Percentiles rank a stretch among this genome's conserved stretches.
Conservation (phyloP, 2,113 vertebrate genomes). For the Anser brachyrhynchus region DNA sequence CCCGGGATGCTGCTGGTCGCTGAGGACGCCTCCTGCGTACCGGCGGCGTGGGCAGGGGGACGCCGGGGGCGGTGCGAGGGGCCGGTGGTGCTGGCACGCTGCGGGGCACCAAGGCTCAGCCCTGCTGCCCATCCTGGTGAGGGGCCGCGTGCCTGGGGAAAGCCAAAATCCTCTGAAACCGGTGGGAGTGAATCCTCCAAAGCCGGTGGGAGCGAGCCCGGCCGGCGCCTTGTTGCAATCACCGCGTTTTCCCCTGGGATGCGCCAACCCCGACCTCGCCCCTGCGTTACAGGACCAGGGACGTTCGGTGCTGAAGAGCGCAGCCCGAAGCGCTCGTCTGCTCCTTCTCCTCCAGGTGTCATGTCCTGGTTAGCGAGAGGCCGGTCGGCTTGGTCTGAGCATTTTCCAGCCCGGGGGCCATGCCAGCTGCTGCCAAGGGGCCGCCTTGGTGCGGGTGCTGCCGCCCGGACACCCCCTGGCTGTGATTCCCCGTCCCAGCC, state of each 20-base stretch:
- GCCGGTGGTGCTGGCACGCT: rapidly evolving
- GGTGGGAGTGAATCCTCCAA: rapidly evolving
- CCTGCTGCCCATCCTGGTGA: rapidly evolving
- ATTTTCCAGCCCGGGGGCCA: not conserved
- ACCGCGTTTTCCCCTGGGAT: rapidly evolving
- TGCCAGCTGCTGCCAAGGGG: not conserved
- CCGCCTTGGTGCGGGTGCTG: no score
- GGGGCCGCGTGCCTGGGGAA: not conserved
- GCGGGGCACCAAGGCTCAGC: rapidly evolving
- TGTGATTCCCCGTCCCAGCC: not conserved
- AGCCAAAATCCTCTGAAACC: not conserved
- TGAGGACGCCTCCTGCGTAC: not conserved
- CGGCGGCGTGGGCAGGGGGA: not conserved
- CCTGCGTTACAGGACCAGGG: not conserved
- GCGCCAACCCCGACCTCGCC: rapidly evolving
- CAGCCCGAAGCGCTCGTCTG: not conserved
- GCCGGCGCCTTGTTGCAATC: no score
- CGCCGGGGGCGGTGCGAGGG: rapidly evolving
- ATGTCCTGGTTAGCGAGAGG: rapidly evolving
- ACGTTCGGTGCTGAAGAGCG: rapidly evolving
- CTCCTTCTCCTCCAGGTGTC: not conserved
- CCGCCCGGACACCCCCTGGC: not conserved
- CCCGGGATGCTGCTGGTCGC: not conserved
- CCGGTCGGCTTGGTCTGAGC: rapidly evolving
- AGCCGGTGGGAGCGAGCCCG: rapidly evolving